These are phyloP conservation scores for Psettodes erumei DNA, from an alignment of 2,113 vertebrate genomes.

Conservation along the genomic window DNA sequence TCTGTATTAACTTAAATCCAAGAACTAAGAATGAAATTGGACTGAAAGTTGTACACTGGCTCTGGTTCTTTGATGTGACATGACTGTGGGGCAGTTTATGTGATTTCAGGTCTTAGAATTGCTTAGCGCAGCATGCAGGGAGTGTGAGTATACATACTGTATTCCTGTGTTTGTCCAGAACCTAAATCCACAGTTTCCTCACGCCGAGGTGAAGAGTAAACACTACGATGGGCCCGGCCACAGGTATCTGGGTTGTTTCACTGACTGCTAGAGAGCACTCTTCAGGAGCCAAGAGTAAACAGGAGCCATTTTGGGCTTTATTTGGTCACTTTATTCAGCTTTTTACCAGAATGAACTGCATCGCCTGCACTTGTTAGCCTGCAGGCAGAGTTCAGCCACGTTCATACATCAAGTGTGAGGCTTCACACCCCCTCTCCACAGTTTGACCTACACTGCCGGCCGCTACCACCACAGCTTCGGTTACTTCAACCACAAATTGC, in stretches of 20 bases:
- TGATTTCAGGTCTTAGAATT: constrained; percentile 14
- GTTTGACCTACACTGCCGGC: constrained; percentile 55
- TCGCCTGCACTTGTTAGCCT: constrained; percentile 32
- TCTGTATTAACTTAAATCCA: background rate
- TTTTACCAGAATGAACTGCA: constrained; percentile 59
- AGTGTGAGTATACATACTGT: constrained; percentile 52
- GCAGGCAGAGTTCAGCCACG: constrained; percentile 54
- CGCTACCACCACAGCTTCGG: constrained; percentile 41
- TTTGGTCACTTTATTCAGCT: constrained; percentile 76
- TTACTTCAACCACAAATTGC: constrained; percentile 51
- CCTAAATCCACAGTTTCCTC: constrained; percentile 68
- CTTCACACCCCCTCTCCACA: constrained; percentile 56
- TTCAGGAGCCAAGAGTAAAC: constrained; percentile 63
- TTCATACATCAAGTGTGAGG: constrained; percentile 50
- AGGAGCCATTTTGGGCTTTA: constrained; percentile 72
- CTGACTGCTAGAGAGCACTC: constrained; percentile 54
- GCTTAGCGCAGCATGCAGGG: constrained; percentile 37
- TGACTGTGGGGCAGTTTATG: background rate
- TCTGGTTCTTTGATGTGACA: background rate
- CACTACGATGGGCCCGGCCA: constrained; percentile 53
- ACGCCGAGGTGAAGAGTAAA: constrained; percentile 66
- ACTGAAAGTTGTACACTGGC: background rate
- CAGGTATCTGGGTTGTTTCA: constrained; percentile 75
- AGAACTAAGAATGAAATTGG: too few species aligned
- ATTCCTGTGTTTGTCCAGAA: constrained; percentile 70